Conservation (phyloP, 2,113 vertebrate genomes). For the Choloepus hoffmanni region DNA sequence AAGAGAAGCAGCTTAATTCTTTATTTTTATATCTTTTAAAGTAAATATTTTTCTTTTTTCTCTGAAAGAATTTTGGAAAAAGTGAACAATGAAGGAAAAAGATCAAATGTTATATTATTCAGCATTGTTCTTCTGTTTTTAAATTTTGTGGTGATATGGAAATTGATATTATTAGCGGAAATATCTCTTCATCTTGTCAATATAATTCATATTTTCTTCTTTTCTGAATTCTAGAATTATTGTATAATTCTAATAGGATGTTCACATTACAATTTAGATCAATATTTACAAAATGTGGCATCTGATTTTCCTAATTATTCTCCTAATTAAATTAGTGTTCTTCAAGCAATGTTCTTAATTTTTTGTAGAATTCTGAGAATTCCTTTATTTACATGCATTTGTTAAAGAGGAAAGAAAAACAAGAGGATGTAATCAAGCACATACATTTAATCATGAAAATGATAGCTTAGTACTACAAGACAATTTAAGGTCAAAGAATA, state of each 20-base stretch:
- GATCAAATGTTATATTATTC: not conserved
- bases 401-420: no score
- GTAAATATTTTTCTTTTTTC: not conserved
- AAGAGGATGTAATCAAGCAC: not conserved
- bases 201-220: not conserved
- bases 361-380: not conserved
- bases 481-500: not conserved
- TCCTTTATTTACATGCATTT: no score
- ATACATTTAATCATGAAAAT: not conserved
- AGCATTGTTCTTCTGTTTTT: not conserved
- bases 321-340: not conserved
- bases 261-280: not conserved
- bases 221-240: not conserved
- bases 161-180: not conserved
- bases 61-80: not conserved
- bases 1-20: not conserved
- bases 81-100: not conserved
- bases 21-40: not conserved
- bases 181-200: not conserved
- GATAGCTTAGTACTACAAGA: not conserved
- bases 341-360: not conserved
- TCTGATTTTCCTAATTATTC: not conserved
- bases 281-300: not conserved
- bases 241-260: not conserved
- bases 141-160: not conserved